Percentiles rank a stretch among this genome's conserved stretches.
Evolutionary conservation across 2,888 invertebrate species (phyloP).

Genomic region (Tetranychus piercei): DNA sequence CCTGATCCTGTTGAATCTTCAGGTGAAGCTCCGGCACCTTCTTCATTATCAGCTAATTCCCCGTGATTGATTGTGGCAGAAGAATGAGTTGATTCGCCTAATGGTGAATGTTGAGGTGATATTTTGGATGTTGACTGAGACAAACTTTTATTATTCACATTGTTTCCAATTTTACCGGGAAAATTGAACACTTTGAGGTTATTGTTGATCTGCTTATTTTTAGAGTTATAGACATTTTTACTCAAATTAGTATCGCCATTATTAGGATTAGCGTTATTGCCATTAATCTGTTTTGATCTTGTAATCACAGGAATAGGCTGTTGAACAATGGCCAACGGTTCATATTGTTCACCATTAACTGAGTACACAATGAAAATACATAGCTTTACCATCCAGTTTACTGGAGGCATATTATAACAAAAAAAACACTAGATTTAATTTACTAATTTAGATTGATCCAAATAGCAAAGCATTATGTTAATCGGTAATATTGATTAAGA

Average conservation of each 20-base stretch:
- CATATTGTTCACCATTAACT: not conserved
- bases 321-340: not conserved
- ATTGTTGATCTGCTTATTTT: not conserved
- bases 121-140: not conserved
- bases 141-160: not conserved
- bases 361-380: not conserved
- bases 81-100: not conserved
- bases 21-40: not conserved
- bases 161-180: not conserved
- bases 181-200: not conserved
- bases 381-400: not conserved
- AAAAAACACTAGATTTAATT: not conserved
- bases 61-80: not conserved
- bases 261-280: not conserved
- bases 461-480: too few relatives aligned
- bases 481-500: too few relatives aligned
- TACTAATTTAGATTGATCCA: not conserved
- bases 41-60: not conserved
- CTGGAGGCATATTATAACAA: not conserved
- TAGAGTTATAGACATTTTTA: not conserved
- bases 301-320: not conserved
- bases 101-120: not conserved
- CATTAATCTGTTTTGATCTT: not conserved
- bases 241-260: not conserved
- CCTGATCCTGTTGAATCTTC: not conserved